These are phyloP conservation scores for Ophion ventricosus DNA, from an alignment of 2,888 invertebrate species.

Conservation along the genomic window DNA sequence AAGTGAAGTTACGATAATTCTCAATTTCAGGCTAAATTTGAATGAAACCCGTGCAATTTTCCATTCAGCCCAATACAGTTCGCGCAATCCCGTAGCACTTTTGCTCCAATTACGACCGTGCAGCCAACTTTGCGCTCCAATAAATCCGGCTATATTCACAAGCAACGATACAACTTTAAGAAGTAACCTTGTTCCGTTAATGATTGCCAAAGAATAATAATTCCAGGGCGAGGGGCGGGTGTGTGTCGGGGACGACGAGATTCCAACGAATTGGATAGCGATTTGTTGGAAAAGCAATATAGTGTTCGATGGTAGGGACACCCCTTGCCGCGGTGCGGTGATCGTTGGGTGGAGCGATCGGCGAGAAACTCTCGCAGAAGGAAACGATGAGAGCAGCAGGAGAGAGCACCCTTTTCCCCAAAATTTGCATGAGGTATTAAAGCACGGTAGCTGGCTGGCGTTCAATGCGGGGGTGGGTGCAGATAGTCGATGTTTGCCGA, in stretches of 20 bases:
- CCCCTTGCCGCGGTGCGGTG: conserved; percentile 11
- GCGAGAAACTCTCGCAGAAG: conserved; percentile 71
- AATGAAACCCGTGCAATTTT: too few relatives aligned
- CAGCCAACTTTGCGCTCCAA: too few relatives aligned
- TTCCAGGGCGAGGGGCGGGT: conserved; percentile 2
- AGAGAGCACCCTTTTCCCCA: conserved; percentile 77
- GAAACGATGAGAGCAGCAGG: conserved; percentile 57
- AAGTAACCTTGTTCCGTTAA: background rate
- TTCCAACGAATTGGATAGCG: conserved; percentile 78
- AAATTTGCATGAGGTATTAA: conserved; percentile 84
- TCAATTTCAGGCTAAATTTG: too few relatives aligned
- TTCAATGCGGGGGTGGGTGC: conserved; percentile 66
- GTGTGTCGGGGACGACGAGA: conserved; percentile 31
- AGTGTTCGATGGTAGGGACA: conserved; percentile 66
- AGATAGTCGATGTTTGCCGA: conserved; percentile 82
- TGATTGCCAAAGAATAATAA: conserved; percentile 12
- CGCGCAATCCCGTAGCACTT: too few relatives aligned
- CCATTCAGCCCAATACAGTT: too few relatives aligned
- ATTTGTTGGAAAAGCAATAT: conserved; percentile 83
- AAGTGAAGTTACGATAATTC: too few relatives aligned
- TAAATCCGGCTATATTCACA: too few relatives aligned
- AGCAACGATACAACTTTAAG: background rate
- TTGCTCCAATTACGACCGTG: too few relatives aligned
- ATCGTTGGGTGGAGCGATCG: conserved; percentile 60
- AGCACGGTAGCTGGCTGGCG: conserved; percentile 80